Conservation (phyloP, 2,797 vertebrate species). For the Cyclura pinguis region DNA sequence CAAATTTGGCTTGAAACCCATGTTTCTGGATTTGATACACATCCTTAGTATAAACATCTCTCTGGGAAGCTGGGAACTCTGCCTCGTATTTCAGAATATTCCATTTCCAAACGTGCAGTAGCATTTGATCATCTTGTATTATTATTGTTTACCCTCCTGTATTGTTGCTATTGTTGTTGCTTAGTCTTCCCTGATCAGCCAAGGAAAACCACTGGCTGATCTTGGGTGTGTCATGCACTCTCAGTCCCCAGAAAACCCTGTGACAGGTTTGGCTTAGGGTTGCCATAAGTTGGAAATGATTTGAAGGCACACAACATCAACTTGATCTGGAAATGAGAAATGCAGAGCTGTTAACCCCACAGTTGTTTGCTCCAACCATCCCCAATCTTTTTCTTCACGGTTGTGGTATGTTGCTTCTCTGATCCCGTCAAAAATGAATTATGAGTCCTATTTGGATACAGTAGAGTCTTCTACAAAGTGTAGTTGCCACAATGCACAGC, state of each 20-base stretch:
- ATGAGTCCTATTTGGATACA: neutral
- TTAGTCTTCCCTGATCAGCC: too few species aligned
- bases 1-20: neutral
- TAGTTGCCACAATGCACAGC: neutral
- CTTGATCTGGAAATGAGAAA: neutral
- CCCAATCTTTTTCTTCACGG: neutral
- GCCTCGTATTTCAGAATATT: neutral
- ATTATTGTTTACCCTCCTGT: neutral
- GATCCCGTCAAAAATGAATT: neutral
- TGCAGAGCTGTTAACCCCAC: neutral
- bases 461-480: neutral
- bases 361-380: neutral
- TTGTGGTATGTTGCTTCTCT: neutral
- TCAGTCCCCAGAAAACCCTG: too few species aligned
- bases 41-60: neutral
- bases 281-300: too few species aligned
- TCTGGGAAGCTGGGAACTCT: neutral
- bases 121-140: neutral
- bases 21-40: neutral
- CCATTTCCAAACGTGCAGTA: neutral
- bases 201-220: too few species aligned
- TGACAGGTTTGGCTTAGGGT: too few species aligned
- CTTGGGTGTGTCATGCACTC: too few species aligned
- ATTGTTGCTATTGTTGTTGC: too few species aligned
- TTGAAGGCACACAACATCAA: too few species aligned